A percentile compares a stretch with the other conserved stretches of the same genome.
These are phyloP conservation scores for Drosophila gunungcola DNA, from an alignment of 1,140 invertebrate genomes.

Conservation along the genomic window DNA sequence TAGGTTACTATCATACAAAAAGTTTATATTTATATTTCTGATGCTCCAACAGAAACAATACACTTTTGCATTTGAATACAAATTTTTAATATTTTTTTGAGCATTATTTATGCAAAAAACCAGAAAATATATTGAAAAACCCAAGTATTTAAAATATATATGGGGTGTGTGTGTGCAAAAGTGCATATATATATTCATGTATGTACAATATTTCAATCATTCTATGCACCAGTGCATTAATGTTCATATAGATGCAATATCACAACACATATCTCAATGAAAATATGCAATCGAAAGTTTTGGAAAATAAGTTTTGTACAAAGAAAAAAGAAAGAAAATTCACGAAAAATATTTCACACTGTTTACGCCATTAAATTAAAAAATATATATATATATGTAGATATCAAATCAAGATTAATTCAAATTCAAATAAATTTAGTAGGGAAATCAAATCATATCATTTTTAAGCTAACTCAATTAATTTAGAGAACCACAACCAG, in stretches of 20 bases:
- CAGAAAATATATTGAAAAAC: neutral
- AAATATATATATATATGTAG: constrained; percentile 19
- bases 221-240: constrained; percentile 61
- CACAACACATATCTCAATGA: constrained; percentile 52
- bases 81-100: no score
- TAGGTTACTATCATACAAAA: constrained; percentile 11
- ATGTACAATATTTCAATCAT: constrained; percentile 44
- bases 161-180: constrained; percentile 30
- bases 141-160: constrained; percentile 17
- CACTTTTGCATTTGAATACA: no score
- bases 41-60: neutral
- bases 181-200: constrained; percentile 51
- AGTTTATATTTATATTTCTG: constrained; percentile 1
- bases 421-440: constrained; percentile 58
- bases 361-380: constrained; percentile 36
- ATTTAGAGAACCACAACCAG: constrained; percentile 77
- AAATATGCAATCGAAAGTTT: constrained; percentile 35
- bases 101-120: no score
- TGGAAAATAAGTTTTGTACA: constrained; percentile 45
- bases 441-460: constrained; percentile 39
- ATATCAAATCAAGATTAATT: constrained; percentile 56
- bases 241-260: constrained; percentile 39
- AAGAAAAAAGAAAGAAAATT: constrained; percentile 52
- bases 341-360: constrained; percentile 78
- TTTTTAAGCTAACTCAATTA: constrained; percentile 48